Conservation (phyloP, 1,140 invertebrate genomes). For the Lordiphosa collinella region DNA sequence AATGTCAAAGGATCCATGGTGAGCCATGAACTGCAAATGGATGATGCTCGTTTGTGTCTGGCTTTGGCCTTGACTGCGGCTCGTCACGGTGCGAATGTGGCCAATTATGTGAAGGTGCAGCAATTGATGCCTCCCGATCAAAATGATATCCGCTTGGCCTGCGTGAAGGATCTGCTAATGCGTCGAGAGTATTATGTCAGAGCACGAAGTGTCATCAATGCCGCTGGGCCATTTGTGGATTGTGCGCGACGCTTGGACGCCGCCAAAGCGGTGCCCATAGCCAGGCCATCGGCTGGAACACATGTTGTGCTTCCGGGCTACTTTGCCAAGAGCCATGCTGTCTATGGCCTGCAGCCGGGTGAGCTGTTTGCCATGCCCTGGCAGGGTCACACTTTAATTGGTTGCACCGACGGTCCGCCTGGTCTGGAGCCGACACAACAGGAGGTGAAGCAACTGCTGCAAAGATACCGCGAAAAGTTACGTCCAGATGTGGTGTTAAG, state of each 20-base stretch:
- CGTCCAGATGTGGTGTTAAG: background rate
- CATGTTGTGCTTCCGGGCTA: conserved; percentile 17
- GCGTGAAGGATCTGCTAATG: background rate
- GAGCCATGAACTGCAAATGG: conserved; percentile 12
- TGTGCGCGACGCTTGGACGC: conserved; percentile 7
- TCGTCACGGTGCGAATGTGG: conserved; percentile 1
- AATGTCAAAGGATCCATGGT: conserved; percentile 4
- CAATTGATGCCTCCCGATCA: background rate
- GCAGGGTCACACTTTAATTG: conserved; percentile 14
- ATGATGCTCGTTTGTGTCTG: conserved; percentile 17
- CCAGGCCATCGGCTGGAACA: background rate
- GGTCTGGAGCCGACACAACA: conserved; percentile 2
- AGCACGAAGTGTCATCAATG: conserved; percentile 9
- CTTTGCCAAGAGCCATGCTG: conserved; percentile 1
- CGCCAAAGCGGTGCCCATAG: background rate
- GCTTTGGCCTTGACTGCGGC: conserved; percentile 11
- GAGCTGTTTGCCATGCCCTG: conserved; percentile 16
- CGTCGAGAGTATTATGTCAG: background rate
- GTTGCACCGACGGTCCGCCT: background rate
- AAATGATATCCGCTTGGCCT: background rate
- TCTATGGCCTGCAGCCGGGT: background rate
- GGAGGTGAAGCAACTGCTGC: conserved; percentile 10
- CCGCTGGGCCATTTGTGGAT: conserved; percentile 13
- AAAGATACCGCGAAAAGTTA: conserved; percentile 1
- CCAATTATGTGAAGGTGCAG: conserved; percentile 11